Conservation (phyloP, 2,113 vertebrate genomes). For the Urocitellus parryii region DNA sequence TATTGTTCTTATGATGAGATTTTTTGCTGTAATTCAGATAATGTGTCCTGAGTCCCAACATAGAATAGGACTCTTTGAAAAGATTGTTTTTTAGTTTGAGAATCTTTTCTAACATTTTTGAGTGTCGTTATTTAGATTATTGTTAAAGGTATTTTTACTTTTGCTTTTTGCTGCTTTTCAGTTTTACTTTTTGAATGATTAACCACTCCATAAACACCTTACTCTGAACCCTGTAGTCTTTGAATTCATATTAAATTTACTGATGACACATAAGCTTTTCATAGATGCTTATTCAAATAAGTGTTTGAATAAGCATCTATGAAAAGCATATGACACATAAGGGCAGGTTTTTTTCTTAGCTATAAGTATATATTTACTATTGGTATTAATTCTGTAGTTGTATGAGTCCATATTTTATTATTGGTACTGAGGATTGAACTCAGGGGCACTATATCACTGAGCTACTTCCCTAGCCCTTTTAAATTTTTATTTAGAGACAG, state of each 20-base stretch:
- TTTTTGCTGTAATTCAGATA: slow-evolving; percentile 34
- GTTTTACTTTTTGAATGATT: slow-evolving; percentile 38
- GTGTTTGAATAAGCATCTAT: neutral
- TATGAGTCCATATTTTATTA: neutral
- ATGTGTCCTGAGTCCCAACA: neutral
- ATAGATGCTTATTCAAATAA: neutral
- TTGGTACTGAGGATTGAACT: neutral
- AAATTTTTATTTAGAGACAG: neutral
- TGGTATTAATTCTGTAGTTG: neutral
- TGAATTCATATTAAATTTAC: neutral
- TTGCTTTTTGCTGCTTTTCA: slow-evolving; percentile 5
- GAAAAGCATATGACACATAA: neutral
- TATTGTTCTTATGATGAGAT: neutral
- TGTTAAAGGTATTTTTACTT: neutral
- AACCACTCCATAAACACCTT: neutral
- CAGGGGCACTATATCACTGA: too few relatives aligned
- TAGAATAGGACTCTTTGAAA: slow-evolving; percentile 7
- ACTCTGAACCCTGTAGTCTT: neutral
- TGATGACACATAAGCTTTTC: neutral
- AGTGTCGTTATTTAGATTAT: neutral
- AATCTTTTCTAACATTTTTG: neutral
- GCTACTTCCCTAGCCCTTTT: neutral
- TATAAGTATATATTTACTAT: neutral
- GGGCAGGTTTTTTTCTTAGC: neutral
- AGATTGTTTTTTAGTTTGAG: neutral